Percentiles rank a stretch among this genome's conserved stretches.
phyloP scores from a whole-genome alignment of 2,113 vertebrate species.

The Emydocephalus ijimae region DNA sequence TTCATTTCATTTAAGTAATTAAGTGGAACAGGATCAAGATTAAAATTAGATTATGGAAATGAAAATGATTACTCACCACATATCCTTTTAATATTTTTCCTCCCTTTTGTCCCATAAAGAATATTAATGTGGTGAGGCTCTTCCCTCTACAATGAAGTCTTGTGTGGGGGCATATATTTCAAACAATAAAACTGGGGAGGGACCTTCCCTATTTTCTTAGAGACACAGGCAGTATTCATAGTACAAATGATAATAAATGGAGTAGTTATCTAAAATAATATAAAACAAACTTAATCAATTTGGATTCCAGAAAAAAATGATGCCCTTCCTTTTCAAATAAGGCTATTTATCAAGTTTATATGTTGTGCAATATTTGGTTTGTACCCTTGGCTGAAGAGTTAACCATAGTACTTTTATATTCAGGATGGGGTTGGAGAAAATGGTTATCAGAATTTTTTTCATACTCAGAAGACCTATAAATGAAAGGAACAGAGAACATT shows the following conservation, averaged over 20 bases:
- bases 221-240: background rate
- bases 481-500: conserved; percentile 45
- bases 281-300: background rate
- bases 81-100: background rate
- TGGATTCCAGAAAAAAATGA: background rate
- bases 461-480: conserved; percentile 49
- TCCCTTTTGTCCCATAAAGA: background rate
- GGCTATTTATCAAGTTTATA: background rate
- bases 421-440: background rate
- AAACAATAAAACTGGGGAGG: background rate
- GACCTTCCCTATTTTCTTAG: background rate
- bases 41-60: background rate
- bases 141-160: background rate
- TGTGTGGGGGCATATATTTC: background rate
- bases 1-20: background rate
- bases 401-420: background rate
- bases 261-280: background rate
- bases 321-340: background rate
- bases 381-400: background rate
- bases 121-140: background rate
- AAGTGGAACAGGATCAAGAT: background rate
- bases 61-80: background rate
- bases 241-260: background rate
- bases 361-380: background rate
- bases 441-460: conserved; percentile 33